Evolutionary conservation across 2,888 invertebrate genomes (phyloP), one percentile per base, ranked within the genome.

Genomic region (Galerucella pusilla): DNA sequence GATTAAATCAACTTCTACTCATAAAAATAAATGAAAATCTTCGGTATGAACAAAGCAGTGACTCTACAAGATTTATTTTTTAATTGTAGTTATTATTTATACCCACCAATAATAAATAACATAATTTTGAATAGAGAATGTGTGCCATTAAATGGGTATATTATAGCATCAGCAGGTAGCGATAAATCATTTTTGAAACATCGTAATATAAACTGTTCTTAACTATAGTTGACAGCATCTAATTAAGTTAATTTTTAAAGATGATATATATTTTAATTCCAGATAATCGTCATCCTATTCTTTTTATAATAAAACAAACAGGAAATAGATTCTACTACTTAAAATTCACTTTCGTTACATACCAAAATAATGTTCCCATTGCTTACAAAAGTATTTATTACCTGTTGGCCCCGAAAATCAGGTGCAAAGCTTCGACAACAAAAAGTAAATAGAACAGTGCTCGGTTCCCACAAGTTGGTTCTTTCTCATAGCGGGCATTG

Each of bases 361-460:
- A 46, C 45, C 20, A 20, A 46, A 42, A 65, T 65, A 46, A 16
- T 65, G 16, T 65, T 68, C 63, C 59, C 59, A 69, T 54, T 68
- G 59, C 57, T 45, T 59, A 71, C 63, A 63, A 71, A 64, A 60
- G 45, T 57, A 68, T 73, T 68, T 71, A 70, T 75, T 77, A 77
- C 75, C 75, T 75, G 73, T 71, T 65, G 65, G 64, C 35, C 68
- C 65, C 60, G 57, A 68, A 49, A 71, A 77, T 75, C 77, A 77
- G 77, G 77, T 77, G 77, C 73, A 65, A 68, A 73, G 11, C 12
- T 49, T 57, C 14, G 12, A 71, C 73, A 70, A 75, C 65, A 46
- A 65, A 68, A 64, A 45, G 66, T 49, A 74, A 66, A 74, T 25
- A 64, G 68, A 68, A 52, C 14, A 61, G 68, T 54, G 73, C 45